These are phyloP conservation scores for Drosophila bifasciata DNA, from an alignment of 1,140 invertebrate species.

Conservation along the genomic window DNA sequence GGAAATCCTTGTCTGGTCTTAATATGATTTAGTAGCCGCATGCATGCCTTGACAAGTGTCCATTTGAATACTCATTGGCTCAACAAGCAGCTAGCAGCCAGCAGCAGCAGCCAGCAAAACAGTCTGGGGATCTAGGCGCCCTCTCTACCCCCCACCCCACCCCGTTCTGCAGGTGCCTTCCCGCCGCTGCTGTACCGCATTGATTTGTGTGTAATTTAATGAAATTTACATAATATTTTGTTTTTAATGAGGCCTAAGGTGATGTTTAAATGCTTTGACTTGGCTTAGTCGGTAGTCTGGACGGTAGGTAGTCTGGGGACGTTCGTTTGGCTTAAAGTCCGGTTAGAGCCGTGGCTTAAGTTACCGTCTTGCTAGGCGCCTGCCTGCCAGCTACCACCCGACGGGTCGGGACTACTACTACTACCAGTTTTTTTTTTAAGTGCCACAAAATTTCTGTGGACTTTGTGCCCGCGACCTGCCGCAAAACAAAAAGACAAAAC, in stretches of 20 bases:
- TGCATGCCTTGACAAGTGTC: slow-evolving; percentile 83
- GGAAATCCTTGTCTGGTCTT: slow-evolving; percentile 82
- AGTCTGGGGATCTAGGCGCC: slow-evolving; percentile 14
- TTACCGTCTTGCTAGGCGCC: slow-evolving; percentile 33
- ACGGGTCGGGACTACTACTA: neutral
- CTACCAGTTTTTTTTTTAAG: slow-evolving; percentile 54
- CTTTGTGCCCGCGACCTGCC: slow-evolving; percentile 58
- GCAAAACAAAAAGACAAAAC: no score
- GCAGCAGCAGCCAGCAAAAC: slow-evolving; percentile 10
- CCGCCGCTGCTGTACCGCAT: slow-evolving; percentile 27
- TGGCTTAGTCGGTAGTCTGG: slow-evolving; percentile 63
- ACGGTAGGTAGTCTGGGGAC: slow-evolving; percentile 28
- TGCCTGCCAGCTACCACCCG: slow-evolving; percentile 35
- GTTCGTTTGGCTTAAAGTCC: slow-evolving; percentile 25
- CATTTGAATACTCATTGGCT: slow-evolving; percentile 84
- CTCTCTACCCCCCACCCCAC: neutral
- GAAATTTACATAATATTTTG: slow-evolving; percentile 83
- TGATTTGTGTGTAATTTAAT: slow-evolving; percentile 83
- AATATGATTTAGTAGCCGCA: slow-evolving; percentile 83
- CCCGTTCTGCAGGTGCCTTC: neutral
- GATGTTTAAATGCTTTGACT: slow-evolving; percentile 83
- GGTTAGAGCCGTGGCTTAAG: slow-evolving; percentile 40
- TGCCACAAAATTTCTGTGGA: slow-evolving; percentile 20
- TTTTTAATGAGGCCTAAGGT: slow-evolving; percentile 83
- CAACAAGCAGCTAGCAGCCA: slow-evolving; percentile 57